Evolutionary conservation across 2,113 vertebrate species (phyloP).

Genomic region (Heterochromis multidens): DNA sequence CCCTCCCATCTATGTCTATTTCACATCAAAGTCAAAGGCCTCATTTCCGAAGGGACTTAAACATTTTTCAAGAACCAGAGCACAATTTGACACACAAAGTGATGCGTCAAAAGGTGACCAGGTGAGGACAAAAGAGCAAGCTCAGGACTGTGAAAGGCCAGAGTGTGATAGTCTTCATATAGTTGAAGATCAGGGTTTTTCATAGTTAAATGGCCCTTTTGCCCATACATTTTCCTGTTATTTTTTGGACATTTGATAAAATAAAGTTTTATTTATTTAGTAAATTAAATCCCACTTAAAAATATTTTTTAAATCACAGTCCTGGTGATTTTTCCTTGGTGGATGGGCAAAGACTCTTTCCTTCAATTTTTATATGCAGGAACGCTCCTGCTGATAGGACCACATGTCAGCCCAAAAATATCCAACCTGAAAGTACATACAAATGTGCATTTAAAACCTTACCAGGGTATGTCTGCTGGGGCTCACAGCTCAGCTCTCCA

Average conservation of each 20-base stretch:
- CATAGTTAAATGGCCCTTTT: background rate
- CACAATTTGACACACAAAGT: background rate
- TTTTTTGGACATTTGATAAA: background rate
- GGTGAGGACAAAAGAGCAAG: background rate
- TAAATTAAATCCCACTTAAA: background rate
- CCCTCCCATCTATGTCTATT: slow-evolving; percentile 33
- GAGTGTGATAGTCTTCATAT: background rate
- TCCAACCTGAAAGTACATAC: no score
- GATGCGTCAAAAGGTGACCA: background rate
- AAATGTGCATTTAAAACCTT: slow-evolving; percentile 2
- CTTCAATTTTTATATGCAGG: background rate
- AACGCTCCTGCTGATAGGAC: background rate
- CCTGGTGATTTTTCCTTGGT: background rate
- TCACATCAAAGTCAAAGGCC: slow-evolving; percentile 62
- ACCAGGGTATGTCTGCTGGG: slow-evolving; percentile 86
- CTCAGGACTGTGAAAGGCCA: background rate
- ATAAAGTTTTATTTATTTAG: background rate
- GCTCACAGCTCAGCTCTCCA: slow-evolving; percentile 93
- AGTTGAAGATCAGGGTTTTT: background rate
- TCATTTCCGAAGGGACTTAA: slow-evolving; percentile 39
- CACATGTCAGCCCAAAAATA: background rate
- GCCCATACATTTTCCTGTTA: background rate
- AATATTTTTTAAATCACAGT: background rate
- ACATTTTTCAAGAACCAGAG: background rate
- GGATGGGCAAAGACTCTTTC: background rate